Evolutionary conservation across 2,888 invertebrate genomes (phyloP).

Genomic region (Lamellibrachia columna): DNA sequence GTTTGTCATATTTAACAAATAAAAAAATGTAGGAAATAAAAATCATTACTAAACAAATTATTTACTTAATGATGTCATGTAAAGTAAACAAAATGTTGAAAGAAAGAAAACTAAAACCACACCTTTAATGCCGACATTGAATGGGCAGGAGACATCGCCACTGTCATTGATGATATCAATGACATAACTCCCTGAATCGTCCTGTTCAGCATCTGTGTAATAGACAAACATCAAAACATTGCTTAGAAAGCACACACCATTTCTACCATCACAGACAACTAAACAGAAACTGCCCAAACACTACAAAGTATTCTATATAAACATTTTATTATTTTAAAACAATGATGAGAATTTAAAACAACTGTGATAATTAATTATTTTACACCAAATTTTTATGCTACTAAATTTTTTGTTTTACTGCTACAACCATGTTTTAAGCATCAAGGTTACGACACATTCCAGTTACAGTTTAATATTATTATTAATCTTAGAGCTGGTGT

Average conservation of each 20-base stretch:
- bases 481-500: background rate
- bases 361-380: background rate
- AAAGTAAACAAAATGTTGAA: background rate
- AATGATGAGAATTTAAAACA: background rate
- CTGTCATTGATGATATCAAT: slow-evolving; percentile 90
- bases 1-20: background rate
- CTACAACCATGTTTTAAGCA: background rate
- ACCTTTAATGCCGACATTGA: slow-evolving; percentile 87
- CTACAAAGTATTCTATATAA: background rate
- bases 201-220: slow-evolving; percentile 76
- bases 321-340: background rate
- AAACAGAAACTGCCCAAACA: background rate
- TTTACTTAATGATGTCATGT: background rate
- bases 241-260: background rate
- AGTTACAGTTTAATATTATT: background rate
- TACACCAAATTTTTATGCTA: background rate
- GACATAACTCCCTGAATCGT: slow-evolving; percentile 90
- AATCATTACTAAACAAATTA: background rate
- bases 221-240: slow-evolving; percentile 19
- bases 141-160: slow-evolving; percentile 84
- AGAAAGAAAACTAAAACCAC: background rate
- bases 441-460: background rate
- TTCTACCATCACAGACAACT: background rate
- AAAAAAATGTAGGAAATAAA: background rate
- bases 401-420: background rate